A percentile compares a stretch with the other conserved stretches of the same genome.
Evolutionary conservation across 1,140 invertebrate genomes (phyloP).

Genomic region (Calephelis virginiensis): DNA sequence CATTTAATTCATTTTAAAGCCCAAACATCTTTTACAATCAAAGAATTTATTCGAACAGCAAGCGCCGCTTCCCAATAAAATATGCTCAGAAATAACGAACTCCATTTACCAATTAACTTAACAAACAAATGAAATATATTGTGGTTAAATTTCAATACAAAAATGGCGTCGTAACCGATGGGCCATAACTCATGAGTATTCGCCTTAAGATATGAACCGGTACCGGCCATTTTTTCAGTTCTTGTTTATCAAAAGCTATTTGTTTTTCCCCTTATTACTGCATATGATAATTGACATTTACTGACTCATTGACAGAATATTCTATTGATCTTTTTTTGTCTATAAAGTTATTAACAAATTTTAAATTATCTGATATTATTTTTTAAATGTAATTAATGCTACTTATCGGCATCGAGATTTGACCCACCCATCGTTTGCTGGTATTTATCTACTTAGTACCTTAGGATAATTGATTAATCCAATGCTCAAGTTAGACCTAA

Average conservation of each 20-base stretch:
- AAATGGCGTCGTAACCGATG: constrained; percentile 53
- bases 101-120: constrained; percentile 77
- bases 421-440: no score
- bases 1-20: constrained; percentile 24
- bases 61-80: constrained; percentile 59
- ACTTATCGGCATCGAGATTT: no score
- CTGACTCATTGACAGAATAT: background rate
- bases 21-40: constrained; percentile 72
- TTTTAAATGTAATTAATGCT: no score
- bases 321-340: background rate
- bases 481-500: no score
- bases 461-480: no score
- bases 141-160: constrained; percentile 75
- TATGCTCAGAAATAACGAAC: constrained; percentile 64
- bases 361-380: no score
- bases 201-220: constrained; percentile 26
- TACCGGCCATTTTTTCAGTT: constrained; percentile 8
- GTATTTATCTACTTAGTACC: no score
- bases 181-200: constrained; percentile 48
- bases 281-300: constrained; percentile 4
- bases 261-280: constrained; percentile 12
- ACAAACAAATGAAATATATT: constrained; percentile 78
- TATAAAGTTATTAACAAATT: no score
- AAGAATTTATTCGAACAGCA: constrained; percentile 56
- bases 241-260: constrained; percentile 10